Evolutionary conservation across 2,113 vertebrate species (phyloP).

Genomic region (Tichodroma muraria): DNA sequence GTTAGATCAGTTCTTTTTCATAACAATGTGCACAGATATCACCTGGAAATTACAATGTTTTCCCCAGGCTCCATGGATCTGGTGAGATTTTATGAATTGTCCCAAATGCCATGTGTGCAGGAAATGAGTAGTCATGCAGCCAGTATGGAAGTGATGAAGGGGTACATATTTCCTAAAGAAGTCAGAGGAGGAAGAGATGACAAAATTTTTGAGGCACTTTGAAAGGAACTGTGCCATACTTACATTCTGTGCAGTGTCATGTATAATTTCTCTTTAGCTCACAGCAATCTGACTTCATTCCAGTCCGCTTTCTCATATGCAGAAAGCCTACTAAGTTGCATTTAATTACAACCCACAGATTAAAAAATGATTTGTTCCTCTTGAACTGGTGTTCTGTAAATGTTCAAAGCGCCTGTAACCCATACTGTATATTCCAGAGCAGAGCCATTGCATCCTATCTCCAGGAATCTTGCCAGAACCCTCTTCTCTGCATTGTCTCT

Average conservation of each 20-base stretch:
- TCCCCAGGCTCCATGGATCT: not conserved
- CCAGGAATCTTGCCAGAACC: constrained; percentile 51
- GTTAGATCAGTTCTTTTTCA: not conserved
- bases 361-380: constrained; percentile 34
- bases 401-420: constrained; percentile 38
- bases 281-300: not conserved
- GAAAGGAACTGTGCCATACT: not conserved
- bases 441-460: constrained; percentile 31
- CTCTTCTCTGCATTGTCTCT: constrained; percentile 55
- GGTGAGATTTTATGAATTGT: not conserved
- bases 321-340: not conserved
- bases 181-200: not conserved
- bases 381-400: constrained; percentile 4
- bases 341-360: constrained; percentile 21
- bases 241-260: not conserved
- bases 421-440: not conserved
- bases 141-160: not conserved
- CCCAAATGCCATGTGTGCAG: not conserved
- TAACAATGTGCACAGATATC: not conserved
- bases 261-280: not conserved
- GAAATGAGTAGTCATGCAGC: not conserved
- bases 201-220: not conserved
- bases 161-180: not conserved
- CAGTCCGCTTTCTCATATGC: not conserved
- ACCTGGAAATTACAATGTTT: not conserved